These are phyloP conservation scores for Tragelaphus scriptus DNA, from an alignment of 2,113 vertebrate species.

Conservation along the genomic window DNA sequence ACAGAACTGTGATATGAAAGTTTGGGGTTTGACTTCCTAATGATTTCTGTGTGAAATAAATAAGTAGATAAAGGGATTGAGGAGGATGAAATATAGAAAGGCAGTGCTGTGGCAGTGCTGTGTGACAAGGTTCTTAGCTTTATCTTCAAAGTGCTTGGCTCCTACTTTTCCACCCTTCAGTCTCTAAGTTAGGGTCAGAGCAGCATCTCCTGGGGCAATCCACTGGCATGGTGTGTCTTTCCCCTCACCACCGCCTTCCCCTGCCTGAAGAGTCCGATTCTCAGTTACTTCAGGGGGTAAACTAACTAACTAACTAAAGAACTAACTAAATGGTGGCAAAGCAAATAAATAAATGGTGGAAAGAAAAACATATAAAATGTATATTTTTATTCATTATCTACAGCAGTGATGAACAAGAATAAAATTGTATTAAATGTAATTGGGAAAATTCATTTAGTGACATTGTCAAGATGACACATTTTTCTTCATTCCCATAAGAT, in stretches of 20 bases:
- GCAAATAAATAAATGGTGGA: neutral
- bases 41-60: neutral
- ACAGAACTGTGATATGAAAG: neutral
- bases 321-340: neutral
- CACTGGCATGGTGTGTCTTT: rapidly evolving
- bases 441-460: neutral
- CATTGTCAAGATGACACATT: neutral
- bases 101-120: neutral
- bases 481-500: neutral
- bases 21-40: neutral
- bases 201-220: neutral
- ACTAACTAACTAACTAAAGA: neutral
- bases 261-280: neutral
- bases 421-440: neutral
- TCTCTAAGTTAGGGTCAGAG: neutral
- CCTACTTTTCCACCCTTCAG: neutral
- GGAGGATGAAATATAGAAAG: neutral
- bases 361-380: neutral
- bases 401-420: neutral
- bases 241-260: too few relatives aligned
- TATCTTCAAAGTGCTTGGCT: neutral
- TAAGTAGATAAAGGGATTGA: neutral
- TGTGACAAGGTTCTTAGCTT: neutral
- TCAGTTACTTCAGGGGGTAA: neutral
- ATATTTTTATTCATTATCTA: neutral